phyloP scores from a whole-genome alignment of 2,888 invertebrate species.

The Sicus ferrugineus region DNA sequence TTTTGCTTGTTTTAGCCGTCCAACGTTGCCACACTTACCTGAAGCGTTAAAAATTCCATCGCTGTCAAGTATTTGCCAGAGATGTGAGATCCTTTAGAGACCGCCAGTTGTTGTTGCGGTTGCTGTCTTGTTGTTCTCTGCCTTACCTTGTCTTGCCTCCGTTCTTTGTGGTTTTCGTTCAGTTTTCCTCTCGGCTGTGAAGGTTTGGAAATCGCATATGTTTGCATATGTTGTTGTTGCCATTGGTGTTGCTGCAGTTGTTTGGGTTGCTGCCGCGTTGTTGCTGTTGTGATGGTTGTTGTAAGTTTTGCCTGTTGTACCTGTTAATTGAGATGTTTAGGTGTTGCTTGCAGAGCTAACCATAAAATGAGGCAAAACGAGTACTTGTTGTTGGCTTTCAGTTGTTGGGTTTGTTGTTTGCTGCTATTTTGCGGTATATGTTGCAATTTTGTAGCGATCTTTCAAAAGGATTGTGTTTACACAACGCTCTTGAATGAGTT shows the following conservation, averaged over 20 bases:
- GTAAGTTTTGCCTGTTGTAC: slow-evolving; percentile 9
- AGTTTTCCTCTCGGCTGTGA: not conserved
- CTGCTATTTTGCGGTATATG: not conserved
- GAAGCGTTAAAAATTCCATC: slow-evolving; percentile 34
- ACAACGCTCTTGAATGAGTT: too few species aligned
- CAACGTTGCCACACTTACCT: slow-evolving; percentile 29
- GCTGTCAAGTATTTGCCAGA: slow-evolving; percentile 24
- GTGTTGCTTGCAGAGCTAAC: slow-evolving; percentile 26
- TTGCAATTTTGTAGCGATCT: not conserved
- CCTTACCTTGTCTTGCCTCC: not conserved
- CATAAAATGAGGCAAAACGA: slow-evolving; percentile 24
- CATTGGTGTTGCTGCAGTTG: slow-evolving; percentile 32
- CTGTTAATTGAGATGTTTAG: slow-evolving; percentile 29
- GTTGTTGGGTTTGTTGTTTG: too few species aligned
- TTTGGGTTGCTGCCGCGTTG: slow-evolving; percentile 10
- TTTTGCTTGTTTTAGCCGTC: not conserved
- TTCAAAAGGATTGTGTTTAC: not conserved
- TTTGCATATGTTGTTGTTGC: slow-evolving; percentile 33
- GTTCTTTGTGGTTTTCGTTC: slow-evolving; percentile 19
- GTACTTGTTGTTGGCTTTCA: slow-evolving; percentile 20
- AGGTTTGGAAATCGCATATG: slow-evolving; percentile 12
- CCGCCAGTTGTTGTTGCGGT: slow-evolving; percentile 39
- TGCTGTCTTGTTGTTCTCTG: slow-evolving; percentile 43
- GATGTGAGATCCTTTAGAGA: slow-evolving; percentile 21
- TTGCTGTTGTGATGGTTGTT: slow-evolving; percentile 13